A percentile compares a stretch with the other conserved stretches of the same genome.
Conservation (phyloP, 2,888 invertebrate genomes). For the Argynnis bischoffii region DNA sequence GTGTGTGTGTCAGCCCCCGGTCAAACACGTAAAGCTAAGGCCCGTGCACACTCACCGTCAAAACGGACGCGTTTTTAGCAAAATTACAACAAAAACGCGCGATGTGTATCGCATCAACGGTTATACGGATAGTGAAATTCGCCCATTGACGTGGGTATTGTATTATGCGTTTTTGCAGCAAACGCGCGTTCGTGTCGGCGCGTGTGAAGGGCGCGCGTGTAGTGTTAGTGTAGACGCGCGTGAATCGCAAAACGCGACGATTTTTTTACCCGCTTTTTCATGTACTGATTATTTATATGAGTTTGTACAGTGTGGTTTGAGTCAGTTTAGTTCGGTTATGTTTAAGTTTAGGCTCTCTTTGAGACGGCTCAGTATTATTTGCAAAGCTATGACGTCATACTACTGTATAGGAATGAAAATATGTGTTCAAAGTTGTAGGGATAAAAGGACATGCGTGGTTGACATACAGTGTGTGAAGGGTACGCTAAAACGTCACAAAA, state of each 20-base stretch:
- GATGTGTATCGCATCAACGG: constrained; percentile 13
- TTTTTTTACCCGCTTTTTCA: constrained; percentile 61
- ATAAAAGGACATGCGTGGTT: constrained; percentile 26
- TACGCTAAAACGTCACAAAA: constrained; percentile 39
- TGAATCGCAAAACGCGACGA: constrained; percentile 52
- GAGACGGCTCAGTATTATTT: constrained; percentile 62
- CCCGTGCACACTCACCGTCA: constrained; percentile 5
- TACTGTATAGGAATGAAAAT: constrained; percentile 29
- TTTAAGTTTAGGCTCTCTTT: constrained; percentile 54
- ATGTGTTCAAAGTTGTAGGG: constrained; percentile 45
- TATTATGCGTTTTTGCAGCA: constrained; percentile 14
- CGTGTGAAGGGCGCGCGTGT: constrained; percentile 46
- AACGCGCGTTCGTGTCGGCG: constrained; percentile 32
- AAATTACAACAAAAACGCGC: constrained; percentile 14
- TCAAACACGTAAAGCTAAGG: not conserved
- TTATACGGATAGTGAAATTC: constrained; percentile 20
- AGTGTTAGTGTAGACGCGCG: constrained; percentile 57
- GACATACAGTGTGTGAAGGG: constrained; percentile 38
- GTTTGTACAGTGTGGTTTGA: constrained; percentile 44
- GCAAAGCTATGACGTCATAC: constrained; percentile 44
- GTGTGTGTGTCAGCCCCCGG: not conserved
- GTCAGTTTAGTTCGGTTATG: constrained; percentile 54
- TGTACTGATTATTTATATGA: constrained; percentile 65
- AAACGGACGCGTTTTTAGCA: constrained; percentile 7
- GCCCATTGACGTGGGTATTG: constrained; percentile 25